These are phyloP conservation scores for Aradophagus sp. DNA, from an alignment of 1,140 invertebrate species.

Conservation along the genomic window DNA sequence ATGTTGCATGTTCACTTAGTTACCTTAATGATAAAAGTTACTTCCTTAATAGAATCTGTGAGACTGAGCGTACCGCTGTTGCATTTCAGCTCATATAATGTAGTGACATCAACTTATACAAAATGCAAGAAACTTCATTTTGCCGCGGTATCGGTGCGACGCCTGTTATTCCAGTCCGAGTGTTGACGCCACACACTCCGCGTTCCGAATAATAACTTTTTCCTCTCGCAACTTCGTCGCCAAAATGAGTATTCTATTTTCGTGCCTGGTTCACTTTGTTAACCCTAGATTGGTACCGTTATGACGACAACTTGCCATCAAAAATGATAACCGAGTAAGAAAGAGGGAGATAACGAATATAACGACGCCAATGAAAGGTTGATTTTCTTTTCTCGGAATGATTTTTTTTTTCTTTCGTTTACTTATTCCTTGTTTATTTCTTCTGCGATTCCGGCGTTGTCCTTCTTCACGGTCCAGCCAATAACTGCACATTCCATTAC, in stretches of 20 bases:
- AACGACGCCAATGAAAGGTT: no score
- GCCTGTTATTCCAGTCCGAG: slow-evolving; percentile 23
- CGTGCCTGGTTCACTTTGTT: no score
- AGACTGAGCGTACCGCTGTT: no score
- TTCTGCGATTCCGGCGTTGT: slow-evolving; percentile 18
- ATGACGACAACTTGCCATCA: no score
- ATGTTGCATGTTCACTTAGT: no score
- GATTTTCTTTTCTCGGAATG: no score
- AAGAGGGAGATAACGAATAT: no score
- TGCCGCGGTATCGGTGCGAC: slow-evolving; percentile 24
- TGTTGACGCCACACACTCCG: slow-evolving; percentile 47
- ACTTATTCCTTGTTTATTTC: slow-evolving; percentile 45
- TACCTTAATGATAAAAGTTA: no score
- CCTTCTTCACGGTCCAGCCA: slow-evolving; percentile 37
- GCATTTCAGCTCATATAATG: no score
- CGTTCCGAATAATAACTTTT: slow-evolving; percentile 50
- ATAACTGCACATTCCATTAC: slow-evolving; percentile 51
- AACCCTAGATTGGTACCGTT: no score
- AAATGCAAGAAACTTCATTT: slow-evolving; percentile 21
- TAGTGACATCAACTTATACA: slow-evolving; percentile 3
- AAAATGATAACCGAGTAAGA: no score
- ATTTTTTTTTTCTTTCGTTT: slow-evolving; percentile 42
- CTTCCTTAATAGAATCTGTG: no score
- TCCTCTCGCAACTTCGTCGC: slow-evolving; percentile 35
- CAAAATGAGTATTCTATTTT: slow-evolving; percentile 37